These are phyloP conservation scores for Meteorus cinctellus DNA, from an alignment of 2,888 invertebrate species.

Conservation along the genomic window DNA sequence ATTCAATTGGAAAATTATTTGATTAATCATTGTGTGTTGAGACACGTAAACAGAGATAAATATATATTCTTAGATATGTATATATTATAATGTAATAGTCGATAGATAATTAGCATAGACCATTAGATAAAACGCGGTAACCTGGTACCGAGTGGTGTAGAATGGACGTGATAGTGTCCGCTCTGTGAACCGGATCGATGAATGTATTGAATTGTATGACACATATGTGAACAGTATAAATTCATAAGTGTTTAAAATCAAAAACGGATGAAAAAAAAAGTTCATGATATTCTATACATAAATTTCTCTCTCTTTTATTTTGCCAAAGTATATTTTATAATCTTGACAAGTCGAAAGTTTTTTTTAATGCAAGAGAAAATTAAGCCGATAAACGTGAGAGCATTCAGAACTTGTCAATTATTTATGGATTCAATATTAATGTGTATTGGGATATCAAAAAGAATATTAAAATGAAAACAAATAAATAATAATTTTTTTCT, in stretches of 20 bases:
- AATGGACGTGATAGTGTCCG: background rate
- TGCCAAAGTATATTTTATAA: background rate
- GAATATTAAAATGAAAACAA: background rate
- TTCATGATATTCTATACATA: background rate
- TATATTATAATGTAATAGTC: background rate
- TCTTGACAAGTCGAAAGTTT: constrained; percentile 1
- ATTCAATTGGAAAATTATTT: background rate
- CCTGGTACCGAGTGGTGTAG: constrained; percentile 14
- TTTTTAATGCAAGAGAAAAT: constrained; percentile 5
- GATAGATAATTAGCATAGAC: constrained; percentile 22
- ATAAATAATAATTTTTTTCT: background rate
- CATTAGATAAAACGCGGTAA: constrained; percentile 29
- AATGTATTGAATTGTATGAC: background rate
- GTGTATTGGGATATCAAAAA: background rate
- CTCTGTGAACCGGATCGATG: constrained; percentile 13
- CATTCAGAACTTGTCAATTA: background rate
- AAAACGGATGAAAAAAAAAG: background rate
- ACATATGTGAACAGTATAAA: background rate
- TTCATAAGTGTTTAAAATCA: background rate
- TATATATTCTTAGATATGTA: background rate
- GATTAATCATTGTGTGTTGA: constrained; percentile 6
- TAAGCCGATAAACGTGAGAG: background rate
- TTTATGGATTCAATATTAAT: background rate
- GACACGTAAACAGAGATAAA: background rate
- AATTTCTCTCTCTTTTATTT: background rate